Conservation (phyloP, 2,113 vertebrate species). For the Chaenocephalus aceratus region DNA sequence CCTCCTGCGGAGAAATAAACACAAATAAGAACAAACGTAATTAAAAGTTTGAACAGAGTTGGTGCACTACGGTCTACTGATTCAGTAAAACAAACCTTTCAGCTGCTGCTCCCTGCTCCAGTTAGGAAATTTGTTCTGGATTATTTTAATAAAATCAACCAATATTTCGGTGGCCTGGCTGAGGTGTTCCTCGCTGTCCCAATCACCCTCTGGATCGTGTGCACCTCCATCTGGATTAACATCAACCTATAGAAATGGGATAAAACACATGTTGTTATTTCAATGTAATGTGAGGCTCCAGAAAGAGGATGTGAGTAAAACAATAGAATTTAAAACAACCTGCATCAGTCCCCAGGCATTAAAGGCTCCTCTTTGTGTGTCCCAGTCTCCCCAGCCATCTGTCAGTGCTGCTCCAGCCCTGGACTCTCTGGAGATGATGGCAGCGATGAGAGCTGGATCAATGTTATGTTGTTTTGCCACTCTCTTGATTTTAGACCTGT, state of each 20-base stretch:
- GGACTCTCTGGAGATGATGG: constrained; percentile 76
- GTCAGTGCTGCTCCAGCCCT: constrained; percentile 53
- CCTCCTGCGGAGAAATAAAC: constrained; percentile 37
- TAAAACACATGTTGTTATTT: too few relatives aligned
- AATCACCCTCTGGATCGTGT: not conserved
- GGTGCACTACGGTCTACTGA: too few relatives aligned
- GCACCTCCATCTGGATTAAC: constrained; percentile 20
- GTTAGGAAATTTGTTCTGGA: not conserved
- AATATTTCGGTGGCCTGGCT: constrained; percentile 43
- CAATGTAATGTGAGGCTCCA: not conserved
- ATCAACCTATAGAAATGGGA: constrained; percentile 48
- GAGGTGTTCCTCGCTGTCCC: constrained; percentile 59
- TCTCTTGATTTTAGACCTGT: constrained; percentile 12
- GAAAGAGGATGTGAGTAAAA: not conserved
- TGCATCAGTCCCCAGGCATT: constrained; percentile 68
- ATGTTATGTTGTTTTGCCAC: constrained; percentile 22
- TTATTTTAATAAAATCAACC: constrained; percentile 2
- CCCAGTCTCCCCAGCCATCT: constrained; percentile 46
- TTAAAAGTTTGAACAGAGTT: not conserved
- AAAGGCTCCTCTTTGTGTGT: too few relatives aligned
- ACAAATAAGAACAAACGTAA: not conserved
- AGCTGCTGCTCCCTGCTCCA: constrained; percentile 47
- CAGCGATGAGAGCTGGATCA: constrained; percentile 67
- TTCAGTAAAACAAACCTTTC: constrained; percentile 62
- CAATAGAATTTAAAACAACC: constrained; percentile 26